phyloP scores from a whole-genome alignment of 2,797 vertebrate genomes.

The Halcyon badia region DNA sequence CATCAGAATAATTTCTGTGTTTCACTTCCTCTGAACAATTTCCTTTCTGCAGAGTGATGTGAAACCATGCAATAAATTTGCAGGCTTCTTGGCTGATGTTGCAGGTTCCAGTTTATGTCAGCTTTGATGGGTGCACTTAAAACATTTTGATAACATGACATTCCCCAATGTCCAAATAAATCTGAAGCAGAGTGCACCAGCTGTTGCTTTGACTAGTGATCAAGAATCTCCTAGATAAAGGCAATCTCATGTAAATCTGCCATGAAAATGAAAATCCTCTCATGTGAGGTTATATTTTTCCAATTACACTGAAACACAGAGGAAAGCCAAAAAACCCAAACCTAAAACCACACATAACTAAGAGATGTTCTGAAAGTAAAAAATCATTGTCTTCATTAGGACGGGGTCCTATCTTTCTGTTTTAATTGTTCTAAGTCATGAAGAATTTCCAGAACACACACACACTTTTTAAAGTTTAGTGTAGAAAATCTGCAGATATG shows the following conservation, averaged over 20 bases:
- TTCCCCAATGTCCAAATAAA: conserved; percentile 59
- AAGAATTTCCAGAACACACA: not conserved
- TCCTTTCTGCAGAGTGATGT: conserved; percentile 16
- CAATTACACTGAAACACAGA: not conserved
- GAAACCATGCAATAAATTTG: conserved; percentile 8
- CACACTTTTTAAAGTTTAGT: not conserved
- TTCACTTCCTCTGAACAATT: not conserved
- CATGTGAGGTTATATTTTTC: conserved; percentile 25
- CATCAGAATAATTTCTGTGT: conserved; percentile 1
- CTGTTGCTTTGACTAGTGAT: conserved; percentile 68
- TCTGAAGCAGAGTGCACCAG: conserved; percentile 55
- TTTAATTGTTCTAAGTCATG: not conserved
- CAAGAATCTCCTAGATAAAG: conserved; percentile 58
- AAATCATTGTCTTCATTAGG: not conserved
- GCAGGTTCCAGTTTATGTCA: conserved; percentile 37
- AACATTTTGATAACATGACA: conserved; percentile 59
- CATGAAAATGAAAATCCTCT: conserved; percentile 56
- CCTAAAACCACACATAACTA: not conserved
- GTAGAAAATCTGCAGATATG: not conserved
- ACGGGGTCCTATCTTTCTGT: not conserved
- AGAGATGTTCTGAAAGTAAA: not conserved
- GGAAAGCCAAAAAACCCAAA: not conserved
- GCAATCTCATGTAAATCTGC: conserved; percentile 68
- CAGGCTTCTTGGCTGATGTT: not conserved
- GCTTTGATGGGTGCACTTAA: conserved; percentile 58